A percentile compares a stretch with the other conserved stretches of the same genome.
These are phyloP conservation scores for Congeria kusceri DNA, from an alignment of 2,888 invertebrate species.

Conservation along the genomic window DNA sequence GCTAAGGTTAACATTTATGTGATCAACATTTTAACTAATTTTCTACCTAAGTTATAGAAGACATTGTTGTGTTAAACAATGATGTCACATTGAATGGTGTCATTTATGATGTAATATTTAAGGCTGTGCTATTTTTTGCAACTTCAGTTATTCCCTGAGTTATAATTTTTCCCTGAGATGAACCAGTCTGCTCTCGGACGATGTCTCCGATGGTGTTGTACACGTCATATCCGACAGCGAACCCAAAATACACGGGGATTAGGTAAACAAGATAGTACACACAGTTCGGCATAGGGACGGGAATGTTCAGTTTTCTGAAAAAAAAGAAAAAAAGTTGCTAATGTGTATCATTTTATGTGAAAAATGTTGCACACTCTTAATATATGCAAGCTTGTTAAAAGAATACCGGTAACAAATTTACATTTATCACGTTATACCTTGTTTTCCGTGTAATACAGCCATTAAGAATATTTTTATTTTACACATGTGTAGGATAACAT, in stretches of 20 bases:
- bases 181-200: slow-evolving; percentile 45
- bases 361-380: too few relatives aligned
- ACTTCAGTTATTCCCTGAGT: slow-evolving; percentile 57
- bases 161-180: slow-evolving; percentile 55
- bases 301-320: slow-evolving; percentile 76
- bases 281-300: slow-evolving; percentile 74
- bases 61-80: too few relatives aligned
- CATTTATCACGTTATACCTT: too few relatives aligned
- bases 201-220: slow-evolving; percentile 67
- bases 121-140: slow-evolving; percentile 43
- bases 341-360: too few relatives aligned
- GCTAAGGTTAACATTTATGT: too few relatives aligned
- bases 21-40: too few relatives aligned
- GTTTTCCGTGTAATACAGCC: too few relatives aligned
- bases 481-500: too few relatives aligned
- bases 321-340: slow-evolving; percentile 20
- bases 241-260: slow-evolving; percentile 81
- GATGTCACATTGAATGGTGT: background rate
- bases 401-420: too few relatives aligned
- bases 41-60: too few relatives aligned
- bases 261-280: slow-evolving; percentile 71
- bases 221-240: slow-evolving; percentile 81
- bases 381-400: too few relatives aligned
- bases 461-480: too few relatives aligned
- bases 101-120: background rate